Conservation (phyloP, 2,797 vertebrate genomes). For the Semaprochilodus insignis region DNA sequence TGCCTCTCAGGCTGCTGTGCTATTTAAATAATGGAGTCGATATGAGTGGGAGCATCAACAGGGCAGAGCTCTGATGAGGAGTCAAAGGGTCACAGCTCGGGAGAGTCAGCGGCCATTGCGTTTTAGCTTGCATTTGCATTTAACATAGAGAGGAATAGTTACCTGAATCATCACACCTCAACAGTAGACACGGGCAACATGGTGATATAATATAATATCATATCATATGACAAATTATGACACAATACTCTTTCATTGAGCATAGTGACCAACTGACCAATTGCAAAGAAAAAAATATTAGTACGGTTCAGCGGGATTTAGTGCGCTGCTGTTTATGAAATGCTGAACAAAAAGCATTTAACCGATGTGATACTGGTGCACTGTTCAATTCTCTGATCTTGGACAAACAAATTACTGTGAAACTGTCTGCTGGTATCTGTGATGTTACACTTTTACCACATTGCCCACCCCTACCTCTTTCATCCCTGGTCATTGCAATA, state of each 20-base stretch:
- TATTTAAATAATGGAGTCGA: slow-evolving; percentile 79
- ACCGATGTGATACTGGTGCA: no score
- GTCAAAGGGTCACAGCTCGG: slow-evolving; percentile 69
- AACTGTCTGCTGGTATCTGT: no score
- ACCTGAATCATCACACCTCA: slow-evolving; percentile 55
- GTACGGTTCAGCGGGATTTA: background rate
- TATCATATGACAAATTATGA: background rate
- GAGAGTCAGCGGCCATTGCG: slow-evolving; percentile 68
- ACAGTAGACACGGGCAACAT: background rate
- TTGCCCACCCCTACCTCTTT: no score
- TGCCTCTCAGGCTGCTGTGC: slow-evolving; percentile 67
- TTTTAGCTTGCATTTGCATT: slow-evolving; percentile 73
- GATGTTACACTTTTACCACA: no score
- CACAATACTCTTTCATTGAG: background rate
- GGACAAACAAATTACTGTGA: no score
- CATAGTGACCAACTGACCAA: background rate
- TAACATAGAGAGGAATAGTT: slow-evolving; percentile 66
- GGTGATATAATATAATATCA: background rate
- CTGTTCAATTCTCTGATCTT: no score
- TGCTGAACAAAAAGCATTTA: no score
- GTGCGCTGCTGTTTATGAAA: background rate
- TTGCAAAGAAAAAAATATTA: background rate
- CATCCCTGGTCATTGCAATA: no score
- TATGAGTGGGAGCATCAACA: slow-evolving; percentile 74
- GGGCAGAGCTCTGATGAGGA: slow-evolving; percentile 72